Conservation (phyloP, 2,113 vertebrate species). For the Archilochus colubris region DNA sequence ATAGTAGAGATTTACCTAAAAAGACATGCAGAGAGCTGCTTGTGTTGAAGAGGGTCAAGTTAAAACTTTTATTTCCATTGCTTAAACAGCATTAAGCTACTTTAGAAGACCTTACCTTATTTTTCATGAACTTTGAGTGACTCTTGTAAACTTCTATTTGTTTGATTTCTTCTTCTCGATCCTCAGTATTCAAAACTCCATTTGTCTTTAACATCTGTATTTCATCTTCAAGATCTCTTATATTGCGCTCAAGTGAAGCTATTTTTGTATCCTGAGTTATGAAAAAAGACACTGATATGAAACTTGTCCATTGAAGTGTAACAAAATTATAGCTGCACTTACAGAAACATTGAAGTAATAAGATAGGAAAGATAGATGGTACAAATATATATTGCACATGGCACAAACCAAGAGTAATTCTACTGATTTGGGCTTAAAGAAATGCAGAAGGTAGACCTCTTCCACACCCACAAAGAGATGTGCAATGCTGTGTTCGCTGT, state of each 20-base stretch:
- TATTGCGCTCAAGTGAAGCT: slow-evolving; percentile 96
- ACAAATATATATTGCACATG: neutral
- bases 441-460: neutral
- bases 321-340: neutral
- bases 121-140: slow-evolving; percentile 99
- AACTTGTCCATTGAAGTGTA: neutral
- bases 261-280: slow-evolving; percentile 94
- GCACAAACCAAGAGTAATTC: neutral
- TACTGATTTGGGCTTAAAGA: neutral
- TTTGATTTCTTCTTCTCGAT: slow-evolving; percentile 98
- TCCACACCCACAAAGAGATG: neutral
- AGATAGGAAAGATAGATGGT: neutral
- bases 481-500: neutral
- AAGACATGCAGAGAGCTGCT: neutral
- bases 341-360: neutral
- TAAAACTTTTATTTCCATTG: slow-evolving; percentile 24
- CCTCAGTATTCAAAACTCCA: slow-evolving; percentile 92
- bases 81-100: slow-evolving; percentile 28
- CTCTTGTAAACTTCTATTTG: slow-evolving; percentile 99
- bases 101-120: slow-evolving; percentile 84
- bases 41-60: neutral
- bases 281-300: neutral
- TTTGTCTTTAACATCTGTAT: slow-evolving; percentile 99
- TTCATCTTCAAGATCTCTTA: slow-evolving; percentile 98
- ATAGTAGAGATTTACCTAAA: neutral